Evolutionary conservation across 2,113 vertebrate genomes (phyloP).

Genomic region (Chloroceryle aenea): DNA sequence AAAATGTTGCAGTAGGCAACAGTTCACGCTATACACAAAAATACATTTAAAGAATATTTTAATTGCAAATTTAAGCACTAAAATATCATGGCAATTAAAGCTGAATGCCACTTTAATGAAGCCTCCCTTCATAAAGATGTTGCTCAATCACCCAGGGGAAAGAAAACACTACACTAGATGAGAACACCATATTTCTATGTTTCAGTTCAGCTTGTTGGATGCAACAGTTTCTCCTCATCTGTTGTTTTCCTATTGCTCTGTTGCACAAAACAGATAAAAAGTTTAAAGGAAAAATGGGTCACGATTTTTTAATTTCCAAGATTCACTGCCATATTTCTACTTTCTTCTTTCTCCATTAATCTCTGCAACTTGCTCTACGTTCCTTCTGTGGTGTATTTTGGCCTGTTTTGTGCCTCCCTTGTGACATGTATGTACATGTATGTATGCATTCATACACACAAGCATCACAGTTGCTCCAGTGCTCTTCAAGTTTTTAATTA

Average conservation of each 20-base stretch:
- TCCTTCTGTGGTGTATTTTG: not conserved
- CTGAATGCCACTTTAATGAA: not conserved
- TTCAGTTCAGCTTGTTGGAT: not conserved
- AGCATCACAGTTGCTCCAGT: not conserved
- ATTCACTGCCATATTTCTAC: not conserved
- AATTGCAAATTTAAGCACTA: not conserved
- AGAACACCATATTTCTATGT: not conserved
- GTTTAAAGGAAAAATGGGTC: not conserved
- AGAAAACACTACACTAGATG: not conserved
- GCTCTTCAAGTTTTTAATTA: not conserved
- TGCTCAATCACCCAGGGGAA: not conserved
- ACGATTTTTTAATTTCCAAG: not conserved
- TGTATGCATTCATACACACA: fast-evolving
- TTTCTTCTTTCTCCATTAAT: not conserved
- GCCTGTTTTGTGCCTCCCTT: not conserved
- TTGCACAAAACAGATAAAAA: not conserved
- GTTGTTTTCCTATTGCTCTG: not conserved
- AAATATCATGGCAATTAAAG: not conserved
- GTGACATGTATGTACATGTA: not conserved
- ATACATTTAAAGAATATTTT: not conserved
- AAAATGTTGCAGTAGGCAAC: not conserved
- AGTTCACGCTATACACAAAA: not conserved
- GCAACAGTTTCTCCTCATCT: not conserved
- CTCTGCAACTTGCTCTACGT: not conserved
- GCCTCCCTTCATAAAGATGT: not conserved